A percentile compares a stretch with the other conserved stretches of the same genome.
Conservation (phyloP, 2,888 invertebrate species). For the Cheilosia urbana region DNA sequence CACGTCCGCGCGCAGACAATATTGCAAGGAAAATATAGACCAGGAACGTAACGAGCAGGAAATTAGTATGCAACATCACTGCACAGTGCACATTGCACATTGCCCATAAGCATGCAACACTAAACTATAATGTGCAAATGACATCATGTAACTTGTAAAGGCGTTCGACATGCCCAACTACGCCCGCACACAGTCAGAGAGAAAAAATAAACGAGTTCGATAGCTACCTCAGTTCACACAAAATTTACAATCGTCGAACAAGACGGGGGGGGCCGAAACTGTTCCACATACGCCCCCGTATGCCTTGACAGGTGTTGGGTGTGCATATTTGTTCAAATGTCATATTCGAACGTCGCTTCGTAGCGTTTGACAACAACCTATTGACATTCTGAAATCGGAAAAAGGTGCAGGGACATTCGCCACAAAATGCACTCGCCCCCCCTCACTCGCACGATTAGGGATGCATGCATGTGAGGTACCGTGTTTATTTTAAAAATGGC, state of each 20-base stretch:
- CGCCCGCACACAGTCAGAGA: conserved; percentile 19
- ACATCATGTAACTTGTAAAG: conserved; percentile 58
- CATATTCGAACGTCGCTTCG: conserved; percentile 14
- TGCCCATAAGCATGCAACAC: conserved; percentile 44
- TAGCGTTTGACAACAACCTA: conserved; percentile 1
- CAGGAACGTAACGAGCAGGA: conserved; percentile 37
- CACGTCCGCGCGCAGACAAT: too few species aligned
- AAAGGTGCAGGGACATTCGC: neutral
- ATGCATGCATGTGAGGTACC: neutral
- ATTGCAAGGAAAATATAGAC: neutral
- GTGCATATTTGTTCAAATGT: conserved; percentile 38
- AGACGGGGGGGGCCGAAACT: conserved; percentile 5
- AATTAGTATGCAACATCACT: conserved; percentile 52
- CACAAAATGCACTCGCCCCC: neutral
- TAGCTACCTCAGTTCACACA: conserved; percentile 37
- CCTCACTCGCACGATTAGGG: neutral
- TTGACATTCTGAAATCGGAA: conserved; percentile 25
- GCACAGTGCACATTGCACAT: conserved; percentile 51
- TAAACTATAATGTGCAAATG: conserved; percentile 38
- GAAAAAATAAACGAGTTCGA: neutral
- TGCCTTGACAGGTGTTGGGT: conserved; percentile 58
- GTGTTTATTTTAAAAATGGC: neutral
- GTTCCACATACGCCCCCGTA: conserved; percentile 54
- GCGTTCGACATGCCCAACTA: conserved; percentile 44
- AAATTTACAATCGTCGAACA: conserved; percentile 58